Evolutionary conservation across 92 coral and sea anemone species (phyloP).

Genomic region (Galaxea fascicularis): DNA sequence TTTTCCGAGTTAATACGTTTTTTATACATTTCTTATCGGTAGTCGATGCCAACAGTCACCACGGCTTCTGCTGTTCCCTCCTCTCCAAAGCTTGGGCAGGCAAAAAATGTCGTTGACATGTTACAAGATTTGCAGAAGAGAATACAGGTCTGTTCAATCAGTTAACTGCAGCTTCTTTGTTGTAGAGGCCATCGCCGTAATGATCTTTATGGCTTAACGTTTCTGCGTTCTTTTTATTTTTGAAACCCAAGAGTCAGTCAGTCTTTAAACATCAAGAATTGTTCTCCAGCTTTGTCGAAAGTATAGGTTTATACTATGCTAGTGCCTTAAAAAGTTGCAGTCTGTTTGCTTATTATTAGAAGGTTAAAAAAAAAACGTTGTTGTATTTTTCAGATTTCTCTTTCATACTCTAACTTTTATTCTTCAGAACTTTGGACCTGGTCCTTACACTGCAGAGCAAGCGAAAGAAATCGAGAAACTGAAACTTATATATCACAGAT

Average conservation of each 20-base stretch:
- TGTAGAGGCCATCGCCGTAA: too few species aligned
- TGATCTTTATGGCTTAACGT: too few species aligned
- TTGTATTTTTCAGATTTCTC: not conserved
- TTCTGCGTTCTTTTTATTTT: too few species aligned
- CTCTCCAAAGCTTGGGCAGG: constrained; percentile 41
- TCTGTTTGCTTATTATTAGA: too few species aligned
- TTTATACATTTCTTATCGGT: not conserved
- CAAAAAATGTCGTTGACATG: constrained; percentile 72
- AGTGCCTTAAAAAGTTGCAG: too few species aligned
- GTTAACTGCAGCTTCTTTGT: too few species aligned
- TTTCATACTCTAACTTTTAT: not conserved
- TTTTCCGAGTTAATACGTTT: constrained; percentile 1
- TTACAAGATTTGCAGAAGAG: constrained; percentile 81
- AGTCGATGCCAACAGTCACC: constrained; percentile 48
- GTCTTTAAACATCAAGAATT: too few species aligned
- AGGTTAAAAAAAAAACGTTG: too few species aligned
- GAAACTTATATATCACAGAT: constrained; percentile 69
- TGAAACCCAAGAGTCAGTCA: too few species aligned
- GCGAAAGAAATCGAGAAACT: constrained; percentile 86
- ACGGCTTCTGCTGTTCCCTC: constrained; percentile 36
- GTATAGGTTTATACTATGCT: too few species aligned
- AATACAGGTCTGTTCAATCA: constrained; percentile 68
- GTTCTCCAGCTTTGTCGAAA: too few species aligned
- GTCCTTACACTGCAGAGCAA: constrained; percentile 92
- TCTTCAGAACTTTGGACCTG: constrained; percentile 86